Percentiles rank a stretch among this genome's conserved stretches.
phyloP scores from a whole-genome alignment of 2,113 vertebrate genomes.

The Neofelis nebulosa region DNA sequence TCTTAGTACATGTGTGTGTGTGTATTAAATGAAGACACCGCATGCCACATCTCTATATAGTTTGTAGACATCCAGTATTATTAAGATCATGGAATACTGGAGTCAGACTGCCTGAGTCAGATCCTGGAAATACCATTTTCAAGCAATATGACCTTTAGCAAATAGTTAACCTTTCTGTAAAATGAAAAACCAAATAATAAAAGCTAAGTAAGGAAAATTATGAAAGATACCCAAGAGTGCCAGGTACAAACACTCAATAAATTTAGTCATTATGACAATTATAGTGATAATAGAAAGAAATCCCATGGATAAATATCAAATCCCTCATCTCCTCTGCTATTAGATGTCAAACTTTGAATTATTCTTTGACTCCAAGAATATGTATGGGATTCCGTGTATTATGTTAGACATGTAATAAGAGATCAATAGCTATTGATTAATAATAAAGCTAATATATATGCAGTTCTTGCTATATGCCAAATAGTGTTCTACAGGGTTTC shows the following conservation, averaged over 20 bases:
- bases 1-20: background rate
- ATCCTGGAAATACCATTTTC: slow-evolving; percentile 10
- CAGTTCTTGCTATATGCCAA: background rate
- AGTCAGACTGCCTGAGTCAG: background rate
- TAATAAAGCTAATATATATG: background rate
- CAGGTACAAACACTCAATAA: background rate
- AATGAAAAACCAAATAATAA: background rate
- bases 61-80: background rate
- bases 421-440: background rate
- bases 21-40: background rate
- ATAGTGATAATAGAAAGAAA: background rate
- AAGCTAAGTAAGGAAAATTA: background rate
- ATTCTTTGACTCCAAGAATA: background rate
- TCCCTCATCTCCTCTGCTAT: background rate
- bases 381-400: background rate
- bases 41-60: background rate
- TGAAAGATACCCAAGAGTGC: background rate
- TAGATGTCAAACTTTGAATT: background rate
- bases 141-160: background rate
- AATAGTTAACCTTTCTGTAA: background rate
- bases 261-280: background rate
- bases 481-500: background rate
- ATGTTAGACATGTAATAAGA: background rate
- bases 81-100: background rate
- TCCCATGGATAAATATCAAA: background rate